These are phyloP conservation scores for Ctena decussata DNA, from an alignment of 2,888 invertebrate species.

Conservation along the genomic window DNA sequence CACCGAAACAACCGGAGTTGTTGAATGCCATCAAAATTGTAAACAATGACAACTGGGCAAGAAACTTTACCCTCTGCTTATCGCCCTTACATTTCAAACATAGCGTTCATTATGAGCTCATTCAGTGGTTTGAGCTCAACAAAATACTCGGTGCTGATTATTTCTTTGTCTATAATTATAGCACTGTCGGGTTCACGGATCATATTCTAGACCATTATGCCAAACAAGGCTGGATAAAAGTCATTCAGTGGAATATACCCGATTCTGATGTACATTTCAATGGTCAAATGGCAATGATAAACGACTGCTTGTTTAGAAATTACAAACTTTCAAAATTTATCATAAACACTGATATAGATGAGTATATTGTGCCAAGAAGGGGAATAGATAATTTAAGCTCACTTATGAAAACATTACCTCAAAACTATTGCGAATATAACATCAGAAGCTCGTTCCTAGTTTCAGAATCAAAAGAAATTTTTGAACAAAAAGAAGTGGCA, in stretches of 20 bases:
- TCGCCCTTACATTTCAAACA: slow-evolving; percentile 39
- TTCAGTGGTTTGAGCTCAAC: slow-evolving; percentile 49
- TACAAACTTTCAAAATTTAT: slow-evolving; percentile 27
- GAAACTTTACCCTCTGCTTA: slow-evolving; percentile 33
- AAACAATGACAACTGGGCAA: slow-evolving; percentile 6
- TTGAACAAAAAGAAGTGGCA: slow-evolving; percentile 37
- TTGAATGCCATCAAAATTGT: slow-evolving; percentile 29
- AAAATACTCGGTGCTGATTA: slow-evolving; percentile 31
- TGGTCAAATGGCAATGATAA: slow-evolving; percentile 38
- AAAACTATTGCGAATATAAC: slow-evolving; percentile 35
- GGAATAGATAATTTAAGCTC: slow-evolving; percentile 9
- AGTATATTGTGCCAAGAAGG: slow-evolving; percentile 40
- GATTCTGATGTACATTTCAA: slow-evolving; percentile 25
- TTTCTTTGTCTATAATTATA: slow-evolving; percentile 35
- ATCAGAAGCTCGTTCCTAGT: slow-evolving; percentile 32
- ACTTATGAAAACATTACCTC: slow-evolving; percentile 25
- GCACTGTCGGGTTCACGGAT: slow-evolving; percentile 31
- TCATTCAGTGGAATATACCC: slow-evolving; percentile 40
- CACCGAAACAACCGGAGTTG: slow-evolving; percentile 14
- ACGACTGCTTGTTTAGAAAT: slow-evolving; percentile 41
- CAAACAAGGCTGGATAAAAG: slow-evolving; percentile 36
- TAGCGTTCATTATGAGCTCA: slow-evolving; percentile 32
- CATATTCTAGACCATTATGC: slow-evolving; percentile 40
- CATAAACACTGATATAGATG: slow-evolving; percentile 41
- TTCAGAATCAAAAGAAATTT: slow-evolving; percentile 17